Percentiles rank a stretch among this genome's conserved stretches.
These are phyloP conservation scores for Dipodomys spectabilis DNA, from an alignment of 2,113 vertebrate species.

Conservation along the genomic window DNA sequence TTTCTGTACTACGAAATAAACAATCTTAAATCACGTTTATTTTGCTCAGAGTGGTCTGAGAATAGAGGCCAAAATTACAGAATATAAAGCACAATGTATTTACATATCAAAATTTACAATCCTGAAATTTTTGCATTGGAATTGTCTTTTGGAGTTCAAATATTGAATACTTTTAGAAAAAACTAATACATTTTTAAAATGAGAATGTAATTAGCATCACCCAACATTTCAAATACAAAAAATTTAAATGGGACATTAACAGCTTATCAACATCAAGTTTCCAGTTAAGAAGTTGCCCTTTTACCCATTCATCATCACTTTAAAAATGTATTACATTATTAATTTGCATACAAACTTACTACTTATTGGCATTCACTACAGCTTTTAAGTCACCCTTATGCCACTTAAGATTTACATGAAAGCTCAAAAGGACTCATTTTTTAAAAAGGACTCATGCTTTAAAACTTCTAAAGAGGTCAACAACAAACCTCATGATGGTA, in stretches of 20 bases:
- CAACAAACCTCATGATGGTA: constrained; percentile 61
- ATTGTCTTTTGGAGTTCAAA: constrained; percentile 62
- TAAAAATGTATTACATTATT: constrained; percentile 63
- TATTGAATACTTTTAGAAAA: constrained; percentile 68
- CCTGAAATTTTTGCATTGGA: constrained; percentile 74
- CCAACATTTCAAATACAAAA: constrained; percentile 81
- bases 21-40: constrained; percentile 73
- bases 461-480: constrained; percentile 79
- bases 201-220: constrained; percentile 79
- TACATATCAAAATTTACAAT: constrained; percentile 86
- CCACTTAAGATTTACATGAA: constrained; percentile 72
- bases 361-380: constrained; percentile 65
- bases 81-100: constrained; percentile 85
- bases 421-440: constrained; percentile 80
- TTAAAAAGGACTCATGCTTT: constrained; percentile 80
- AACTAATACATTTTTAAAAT: constrained; percentile 79
- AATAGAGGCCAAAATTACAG: constrained; percentile 83
- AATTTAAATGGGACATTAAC: constrained; percentile 79
- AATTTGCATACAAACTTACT: constrained; percentile 67
- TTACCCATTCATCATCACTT: constrained; percentile 62
- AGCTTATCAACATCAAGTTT: constrained; percentile 73
- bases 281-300: constrained; percentile 61
- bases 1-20: constrained; percentile 51
- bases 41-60: constrained; percentile 91
- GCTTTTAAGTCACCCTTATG: constrained; percentile 59